Percentiles rank a stretch among this genome's conserved stretches.
phyloP scores from a whole-genome alignment of 2,113 vertebrate species.

The Cephalopholis sonnerati region DNA sequence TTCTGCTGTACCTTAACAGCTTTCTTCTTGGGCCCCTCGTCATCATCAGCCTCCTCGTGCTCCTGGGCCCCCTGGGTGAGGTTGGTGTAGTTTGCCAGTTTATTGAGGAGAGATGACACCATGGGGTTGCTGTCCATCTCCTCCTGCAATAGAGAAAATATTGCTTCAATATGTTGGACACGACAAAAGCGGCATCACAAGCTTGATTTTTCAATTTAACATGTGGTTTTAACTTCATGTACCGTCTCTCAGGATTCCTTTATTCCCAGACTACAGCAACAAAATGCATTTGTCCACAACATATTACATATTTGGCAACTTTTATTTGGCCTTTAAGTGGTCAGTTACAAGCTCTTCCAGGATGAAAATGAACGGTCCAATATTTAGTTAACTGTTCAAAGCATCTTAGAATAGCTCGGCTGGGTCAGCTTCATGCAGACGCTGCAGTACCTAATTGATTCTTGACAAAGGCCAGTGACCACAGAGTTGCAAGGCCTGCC shows the following conservation, averaged over 20 bases:
- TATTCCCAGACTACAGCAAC: background rate
- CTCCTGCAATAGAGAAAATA: conserved; percentile 84
- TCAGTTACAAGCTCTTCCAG: background rate
- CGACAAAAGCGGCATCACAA: background rate
- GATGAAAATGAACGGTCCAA: conserved; percentile 23
- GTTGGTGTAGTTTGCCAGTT: conserved; percentile 97
- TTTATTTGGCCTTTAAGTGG: conserved; percentile 4
- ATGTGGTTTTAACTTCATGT: background rate
- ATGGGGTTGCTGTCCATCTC: conserved; percentile 99
- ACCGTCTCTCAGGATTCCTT: background rate
- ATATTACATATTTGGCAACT: background rate
- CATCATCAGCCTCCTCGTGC: conserved; percentile 92
- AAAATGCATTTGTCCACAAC: too few species aligned
- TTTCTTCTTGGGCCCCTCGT: conserved; percentile 90
- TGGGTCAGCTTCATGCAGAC: conserved; percentile 52
- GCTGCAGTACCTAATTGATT: conserved; percentile 45
- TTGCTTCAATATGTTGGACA: background rate
- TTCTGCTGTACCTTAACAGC: conserved; percentile 77
- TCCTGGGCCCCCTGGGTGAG: conserved; percentile 96
- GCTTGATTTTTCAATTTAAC: background rate
- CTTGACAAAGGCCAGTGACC: conserved; percentile 39
- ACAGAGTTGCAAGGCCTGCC: conserved; percentile 42
- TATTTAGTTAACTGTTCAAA: conserved; percentile 43
- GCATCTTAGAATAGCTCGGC: conserved; percentile 47
- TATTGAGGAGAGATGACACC: conserved; percentile 97